Conservation (phyloP, 2,113 vertebrate genomes). For the Chelonoidis abingdonii region DNA sequence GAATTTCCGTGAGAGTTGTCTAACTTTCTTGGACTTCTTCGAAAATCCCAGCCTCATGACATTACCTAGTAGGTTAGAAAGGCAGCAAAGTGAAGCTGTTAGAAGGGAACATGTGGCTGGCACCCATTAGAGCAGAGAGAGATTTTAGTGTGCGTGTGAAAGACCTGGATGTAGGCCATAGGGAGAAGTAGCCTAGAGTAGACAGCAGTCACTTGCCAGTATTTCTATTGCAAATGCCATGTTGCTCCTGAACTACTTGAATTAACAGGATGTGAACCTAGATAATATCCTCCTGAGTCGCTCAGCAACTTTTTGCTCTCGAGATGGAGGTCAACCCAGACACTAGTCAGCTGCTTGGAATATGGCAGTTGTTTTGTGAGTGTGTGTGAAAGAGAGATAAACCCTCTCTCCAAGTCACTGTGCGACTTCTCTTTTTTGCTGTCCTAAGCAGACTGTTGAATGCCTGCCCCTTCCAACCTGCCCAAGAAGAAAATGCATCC, state of each 20-base stretch:
- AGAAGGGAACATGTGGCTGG: fast-evolving
- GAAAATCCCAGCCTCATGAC: not conserved
- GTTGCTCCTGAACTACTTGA: not conserved
- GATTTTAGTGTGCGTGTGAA: not conserved
- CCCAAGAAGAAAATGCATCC: not conserved
- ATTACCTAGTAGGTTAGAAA: not conserved
- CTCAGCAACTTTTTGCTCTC: fast-evolving
- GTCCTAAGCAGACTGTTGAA: not conserved
- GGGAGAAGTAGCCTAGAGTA: not conserved
- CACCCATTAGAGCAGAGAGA: not conserved
- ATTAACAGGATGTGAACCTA: not conserved
- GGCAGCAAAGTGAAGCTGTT: not conserved
- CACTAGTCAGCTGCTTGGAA: not conserved
- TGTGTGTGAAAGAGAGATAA: not conserved
- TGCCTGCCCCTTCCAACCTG: not conserved
- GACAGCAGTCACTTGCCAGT: not conserved
- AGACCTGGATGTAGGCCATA: not conserved
- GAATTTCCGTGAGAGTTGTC: not conserved
- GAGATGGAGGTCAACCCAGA: not conserved
- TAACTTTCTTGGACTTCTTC: not conserved
- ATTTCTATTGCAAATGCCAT: not conserved
- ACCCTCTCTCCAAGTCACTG: not conserved
- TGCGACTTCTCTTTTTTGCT: fast-evolving
- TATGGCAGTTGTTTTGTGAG: fast-evolving
- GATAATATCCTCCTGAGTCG: not conserved